Evolutionary conservation across 2,797 vertebrate species (phyloP).

Genomic region (Myiothlypis chrysogaster): DNA sequence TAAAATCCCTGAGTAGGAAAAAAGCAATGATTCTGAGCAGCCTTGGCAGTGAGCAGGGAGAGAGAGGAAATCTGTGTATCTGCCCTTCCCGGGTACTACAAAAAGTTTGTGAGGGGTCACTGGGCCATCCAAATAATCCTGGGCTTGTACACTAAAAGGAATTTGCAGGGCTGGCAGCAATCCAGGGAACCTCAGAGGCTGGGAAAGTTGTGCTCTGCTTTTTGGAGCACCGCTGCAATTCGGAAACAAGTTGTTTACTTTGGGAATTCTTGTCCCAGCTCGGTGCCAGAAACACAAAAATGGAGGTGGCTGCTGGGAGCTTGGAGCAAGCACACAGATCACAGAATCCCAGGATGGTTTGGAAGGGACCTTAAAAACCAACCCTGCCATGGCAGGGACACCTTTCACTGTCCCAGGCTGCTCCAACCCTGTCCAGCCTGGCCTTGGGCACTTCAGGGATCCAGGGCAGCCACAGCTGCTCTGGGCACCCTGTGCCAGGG

Average conservation of each 20-base stretch:
- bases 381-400: not conserved
- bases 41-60: conserved; percentile 1
- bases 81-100: not conserved
- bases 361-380: not conserved
- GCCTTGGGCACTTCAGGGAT: not conserved
- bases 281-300: not conserved
- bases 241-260: conserved; percentile 66
- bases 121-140: conserved; percentile 27
- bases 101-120: conserved; percentile 37
- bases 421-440: accelerated
- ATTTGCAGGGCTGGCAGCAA: conserved; percentile 33
- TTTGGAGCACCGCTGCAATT: conserved; percentile 43
- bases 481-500: not conserved
- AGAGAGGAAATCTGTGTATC: conserved; percentile 32
- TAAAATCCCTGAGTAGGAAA: not conserved
- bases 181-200: conserved; percentile 48
- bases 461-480: not conserved
- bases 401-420: accelerated
- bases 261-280: conserved; percentile 56
- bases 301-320: not conserved
- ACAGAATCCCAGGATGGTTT: not conserved
- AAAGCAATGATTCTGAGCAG: not conserved
- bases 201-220: conserved; percentile 60
- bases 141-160: not conserved
- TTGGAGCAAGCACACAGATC: not conserved